Percentiles rank a stretch among this genome's conserved stretches.
phyloP scores from a whole-genome alignment of 2,113 vertebrate species.

The Synodontis membranacea region DNA sequence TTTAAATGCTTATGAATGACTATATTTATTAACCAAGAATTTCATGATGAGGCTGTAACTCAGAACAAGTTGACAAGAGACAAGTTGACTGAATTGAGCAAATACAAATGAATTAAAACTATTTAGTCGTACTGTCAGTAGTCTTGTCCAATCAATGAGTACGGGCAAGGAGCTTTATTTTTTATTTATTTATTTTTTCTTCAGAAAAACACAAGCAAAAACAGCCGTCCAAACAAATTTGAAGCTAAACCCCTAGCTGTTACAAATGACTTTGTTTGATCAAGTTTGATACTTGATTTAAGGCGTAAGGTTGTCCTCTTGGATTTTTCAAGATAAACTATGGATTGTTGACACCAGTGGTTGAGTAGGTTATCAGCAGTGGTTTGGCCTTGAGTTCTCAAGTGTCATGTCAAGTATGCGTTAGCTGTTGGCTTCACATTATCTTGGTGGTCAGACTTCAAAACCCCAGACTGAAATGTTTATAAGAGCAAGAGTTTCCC shows the following conservation, averaged over 20 bases:
- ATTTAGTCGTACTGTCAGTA: not conserved
- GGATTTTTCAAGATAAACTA: not conserved
- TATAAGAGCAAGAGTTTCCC: not conserved
- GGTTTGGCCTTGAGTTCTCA: constrained; percentile 9
- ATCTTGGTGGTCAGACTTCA: not conserved
- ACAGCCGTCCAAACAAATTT: not conserved
- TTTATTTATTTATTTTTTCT: no score
- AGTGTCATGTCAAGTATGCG: not conserved
- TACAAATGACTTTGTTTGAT: not conserved
- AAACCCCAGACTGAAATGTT: not conserved
- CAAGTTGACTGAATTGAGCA: not conserved
- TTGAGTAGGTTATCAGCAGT: not conserved
- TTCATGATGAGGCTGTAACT: no score
- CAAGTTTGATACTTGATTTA: not conserved
- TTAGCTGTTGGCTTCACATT: constrained; percentile 12
- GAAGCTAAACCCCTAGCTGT: not conserved
- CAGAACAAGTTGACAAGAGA: not conserved
- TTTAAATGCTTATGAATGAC: no score
- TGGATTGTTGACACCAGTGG: constrained; percentile 17
- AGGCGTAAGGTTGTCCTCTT: not conserved
- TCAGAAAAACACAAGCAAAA: not conserved
- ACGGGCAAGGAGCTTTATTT: not conserved
- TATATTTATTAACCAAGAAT: no score
- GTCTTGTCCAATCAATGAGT: not conserved
- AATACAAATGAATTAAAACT: not conserved